Evolutionary conservation across 2,113 vertebrate genomes (phyloP).

Genomic region (Aspidoscelis tigris): DNA sequence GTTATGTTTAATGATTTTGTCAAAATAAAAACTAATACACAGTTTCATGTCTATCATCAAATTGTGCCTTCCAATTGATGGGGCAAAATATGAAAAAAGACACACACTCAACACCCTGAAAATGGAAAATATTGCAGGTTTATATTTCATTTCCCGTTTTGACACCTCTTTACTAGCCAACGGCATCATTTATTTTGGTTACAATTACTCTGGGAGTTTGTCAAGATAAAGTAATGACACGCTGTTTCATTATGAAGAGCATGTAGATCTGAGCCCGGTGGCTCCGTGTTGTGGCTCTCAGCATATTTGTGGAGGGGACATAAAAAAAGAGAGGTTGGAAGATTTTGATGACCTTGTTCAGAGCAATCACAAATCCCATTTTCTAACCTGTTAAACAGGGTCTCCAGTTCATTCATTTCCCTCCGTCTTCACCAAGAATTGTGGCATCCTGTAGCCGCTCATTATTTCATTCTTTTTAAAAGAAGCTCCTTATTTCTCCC

Average conservation of each 20-base stretch:
- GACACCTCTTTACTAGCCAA: slow-evolving; percentile 51
- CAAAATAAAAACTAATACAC: slow-evolving; percentile 88
- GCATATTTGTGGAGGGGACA: slow-evolving; percentile 51
- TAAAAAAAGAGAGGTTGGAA: slow-evolving; percentile 56
- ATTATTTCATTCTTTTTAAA: not conserved
- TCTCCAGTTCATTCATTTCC: slow-evolving; percentile 65
- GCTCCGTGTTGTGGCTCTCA: slow-evolving; percentile 49
- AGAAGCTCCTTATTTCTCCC: not conserved
- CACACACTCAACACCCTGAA: slow-evolving; percentile 65
- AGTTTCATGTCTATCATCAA: slow-evolving; percentile 85
- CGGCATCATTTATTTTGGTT: slow-evolving; percentile 60
- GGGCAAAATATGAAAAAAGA: slow-evolving; percentile 78
- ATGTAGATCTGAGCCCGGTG: slow-evolving; percentile 70
- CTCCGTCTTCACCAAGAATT: slow-evolving; percentile 56
- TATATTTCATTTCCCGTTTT: slow-evolving; percentile 64
- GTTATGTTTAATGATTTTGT: slow-evolving; percentile 94
- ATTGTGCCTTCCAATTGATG: slow-evolving; percentile 80
- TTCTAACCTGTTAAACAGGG: slow-evolving; percentile 65
- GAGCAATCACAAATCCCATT: slow-evolving; percentile 70
- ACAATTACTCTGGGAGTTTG: slow-evolving; percentile 71
- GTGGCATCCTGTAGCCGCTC: slow-evolving; percentile 22
- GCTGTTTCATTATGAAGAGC: slow-evolving; percentile 71
- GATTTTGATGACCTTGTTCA: slow-evolving; percentile 72
- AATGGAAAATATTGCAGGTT: slow-evolving; percentile 70
- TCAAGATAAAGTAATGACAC: slow-evolving; percentile 60